Conservation (phyloP, 1,140 invertebrate genomes). For the Dryas iulia region DNA sequence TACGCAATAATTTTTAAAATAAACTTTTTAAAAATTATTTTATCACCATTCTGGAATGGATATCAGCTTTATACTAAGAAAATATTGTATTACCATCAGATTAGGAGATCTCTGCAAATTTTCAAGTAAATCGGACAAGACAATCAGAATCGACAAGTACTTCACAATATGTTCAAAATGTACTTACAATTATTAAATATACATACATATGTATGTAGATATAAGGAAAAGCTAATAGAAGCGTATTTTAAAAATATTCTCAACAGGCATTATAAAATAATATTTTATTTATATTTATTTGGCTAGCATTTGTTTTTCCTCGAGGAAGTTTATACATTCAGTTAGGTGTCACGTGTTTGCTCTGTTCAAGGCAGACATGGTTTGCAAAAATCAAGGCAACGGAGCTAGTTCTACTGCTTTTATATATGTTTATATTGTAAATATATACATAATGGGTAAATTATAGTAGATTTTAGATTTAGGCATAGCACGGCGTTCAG, state of each 20-base stretch:
- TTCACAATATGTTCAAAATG: too few species aligned
- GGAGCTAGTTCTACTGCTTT: conserved; percentile 23
- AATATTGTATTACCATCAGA: too few species aligned
- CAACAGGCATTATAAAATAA: background rate
- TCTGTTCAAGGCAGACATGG: conserved; percentile 64
- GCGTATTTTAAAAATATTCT: too few species aligned
- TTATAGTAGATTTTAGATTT: background rate
- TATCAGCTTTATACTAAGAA: too few species aligned
- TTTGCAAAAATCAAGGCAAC: conserved; percentile 67
- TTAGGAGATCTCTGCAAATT: too few species aligned
- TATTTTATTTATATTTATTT: background rate
- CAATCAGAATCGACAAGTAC: too few species aligned
- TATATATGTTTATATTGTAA: background rate
- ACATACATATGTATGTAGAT: background rate
- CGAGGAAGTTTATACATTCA: conserved; percentile 27
- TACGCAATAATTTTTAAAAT: too few species aligned
- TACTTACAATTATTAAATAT: too few species aligned
- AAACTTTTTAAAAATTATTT: too few species aligned
- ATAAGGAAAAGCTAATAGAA: background rate
- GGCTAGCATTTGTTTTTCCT: conserved; percentile 16
- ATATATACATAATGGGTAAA: background rate
- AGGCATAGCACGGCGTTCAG: background rate
- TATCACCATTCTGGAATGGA: too few species aligned
- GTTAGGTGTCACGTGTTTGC: conserved; percentile 32
- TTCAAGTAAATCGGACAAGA: too few species aligned